Percentiles rank a stretch among this genome's conserved stretches.
These are phyloP conservation scores for Rousettus leschenaultii DNA, from an alignment of 2,113 vertebrate genomes.

Conservation along the genomic window DNA sequence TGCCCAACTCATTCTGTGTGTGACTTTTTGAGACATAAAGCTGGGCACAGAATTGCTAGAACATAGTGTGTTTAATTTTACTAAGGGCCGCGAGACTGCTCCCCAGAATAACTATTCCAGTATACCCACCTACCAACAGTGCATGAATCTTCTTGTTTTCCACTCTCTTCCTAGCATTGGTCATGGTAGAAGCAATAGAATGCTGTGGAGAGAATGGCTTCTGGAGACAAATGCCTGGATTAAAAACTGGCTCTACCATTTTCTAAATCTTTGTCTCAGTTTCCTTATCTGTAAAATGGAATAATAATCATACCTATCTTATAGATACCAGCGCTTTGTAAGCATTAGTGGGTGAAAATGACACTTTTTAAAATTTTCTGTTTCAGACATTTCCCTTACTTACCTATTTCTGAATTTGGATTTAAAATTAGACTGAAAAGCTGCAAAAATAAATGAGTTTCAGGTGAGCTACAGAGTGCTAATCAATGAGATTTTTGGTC, in stretches of 20 bases:
- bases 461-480: background rate
- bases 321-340: background rate
- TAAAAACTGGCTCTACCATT: background rate
- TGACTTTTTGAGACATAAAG: background rate
- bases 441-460: background rate
- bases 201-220: background rate
- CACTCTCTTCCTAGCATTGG: background rate
- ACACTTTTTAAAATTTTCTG: background rate
- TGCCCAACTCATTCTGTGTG: background rate
- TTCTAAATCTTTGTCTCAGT: background rate
- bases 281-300: background rate
- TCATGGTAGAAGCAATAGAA: background rate
- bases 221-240: background rate
- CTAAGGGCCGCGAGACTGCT: background rate
- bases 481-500: background rate
- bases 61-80: background rate
- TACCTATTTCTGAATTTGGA: background rate
- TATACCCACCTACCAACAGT: background rate
- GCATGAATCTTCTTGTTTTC: background rate
- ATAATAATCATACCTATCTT: background rate
- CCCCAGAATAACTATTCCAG: background rate
- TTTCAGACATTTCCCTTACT: background rate
- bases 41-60: background rate
- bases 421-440: conserved; percentile 13
- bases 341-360: background rate